phyloP scores from a whole-genome alignment of 2,888 invertebrate genomes.

The Panopea generosa region DNA sequence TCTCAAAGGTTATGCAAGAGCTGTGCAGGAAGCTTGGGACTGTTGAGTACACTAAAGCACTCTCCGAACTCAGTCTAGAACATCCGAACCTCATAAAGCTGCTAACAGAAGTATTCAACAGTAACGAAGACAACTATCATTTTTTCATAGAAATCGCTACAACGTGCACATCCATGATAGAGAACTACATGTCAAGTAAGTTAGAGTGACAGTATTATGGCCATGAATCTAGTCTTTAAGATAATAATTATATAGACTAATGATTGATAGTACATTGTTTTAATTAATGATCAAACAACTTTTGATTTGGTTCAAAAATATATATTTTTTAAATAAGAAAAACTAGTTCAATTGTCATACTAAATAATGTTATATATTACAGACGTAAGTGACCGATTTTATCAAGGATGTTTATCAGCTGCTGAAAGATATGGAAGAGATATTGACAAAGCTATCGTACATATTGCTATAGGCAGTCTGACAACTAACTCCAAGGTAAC shows the following conservation, averaged over 20 bases:
- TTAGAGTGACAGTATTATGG: too few species aligned
- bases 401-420: constrained; percentile 35
- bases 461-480: constrained; percentile 56
- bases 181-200: constrained; percentile 51
- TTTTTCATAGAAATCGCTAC: constrained; percentile 56
- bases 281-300: too few species aligned
- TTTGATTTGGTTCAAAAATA: too few species aligned
- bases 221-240: too few species aligned
- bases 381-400: constrained; percentile 45
- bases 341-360: too few species aligned
- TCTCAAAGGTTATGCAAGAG: constrained; percentile 51
- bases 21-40: constrained; percentile 41
- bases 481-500: constrained; percentile 62
- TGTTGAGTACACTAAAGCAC: constrained; percentile 43
- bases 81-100: constrained; percentile 59
- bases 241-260: too few species aligned
- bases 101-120: constrained; percentile 32
- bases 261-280: too few species aligned
- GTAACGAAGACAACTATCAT: constrained; percentile 47
- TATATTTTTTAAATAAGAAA: too few species aligned
- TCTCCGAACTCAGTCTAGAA: constrained; percentile 48
- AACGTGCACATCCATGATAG: constrained; percentile 49
- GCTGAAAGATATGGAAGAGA: constrained; percentile 36
- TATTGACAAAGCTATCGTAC: constrained; percentile 54
- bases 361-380: not conserved